Evolutionary conservation across 2,113 vertebrate species (phyloP), one percentile per base, ranked within the genome.

Genomic region (Chlamydotis undulata): DNA sequence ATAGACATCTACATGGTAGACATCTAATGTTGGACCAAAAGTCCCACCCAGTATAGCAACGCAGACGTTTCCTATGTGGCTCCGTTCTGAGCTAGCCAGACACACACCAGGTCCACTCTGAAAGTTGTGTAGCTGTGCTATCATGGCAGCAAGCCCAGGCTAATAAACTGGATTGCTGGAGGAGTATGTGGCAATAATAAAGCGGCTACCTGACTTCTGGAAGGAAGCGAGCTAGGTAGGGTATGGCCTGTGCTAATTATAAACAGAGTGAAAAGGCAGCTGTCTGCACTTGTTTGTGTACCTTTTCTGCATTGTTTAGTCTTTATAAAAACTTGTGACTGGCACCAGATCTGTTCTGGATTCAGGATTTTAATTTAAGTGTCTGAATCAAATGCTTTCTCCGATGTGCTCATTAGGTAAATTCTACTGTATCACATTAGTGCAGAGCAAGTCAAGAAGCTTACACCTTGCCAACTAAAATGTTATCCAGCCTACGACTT

Each of bases 261-360:
- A 93, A 90, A 65, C 22, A 75, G 31, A 89, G 56, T 39, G 56
- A 5, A 87, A 89, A 89, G 69, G 56, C 60, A 87, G 60, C 73
- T 91, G 94, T 67, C 93, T 96, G 65, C 57, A 87, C 96, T 93
- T 87, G 77, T 67, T 92, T 91, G 49, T 94, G 77, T 75, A 79
- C 39, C 18, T 92, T 79, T 84, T 60, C 86, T 64, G 53, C 57
- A 64, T 70, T 84, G 75, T 92, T 92, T 82, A 76, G 63, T 68
- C 83, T 87, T 84, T 33, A 69, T 35, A 87, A 87, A 90, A 71
- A 41, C 41, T 61, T 87, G 28, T 53, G 55, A 87, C 85, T 92
- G 94, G 90, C 92, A 89, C 45, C 64, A 55, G 29, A 59, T 95
- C 70, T 94, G 65, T 93, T 94, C 74, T 80, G 69, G 69, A 70